Conservation (phyloP, 2,113 vertebrate species). For the Picathartes gymnocephalus region DNA sequence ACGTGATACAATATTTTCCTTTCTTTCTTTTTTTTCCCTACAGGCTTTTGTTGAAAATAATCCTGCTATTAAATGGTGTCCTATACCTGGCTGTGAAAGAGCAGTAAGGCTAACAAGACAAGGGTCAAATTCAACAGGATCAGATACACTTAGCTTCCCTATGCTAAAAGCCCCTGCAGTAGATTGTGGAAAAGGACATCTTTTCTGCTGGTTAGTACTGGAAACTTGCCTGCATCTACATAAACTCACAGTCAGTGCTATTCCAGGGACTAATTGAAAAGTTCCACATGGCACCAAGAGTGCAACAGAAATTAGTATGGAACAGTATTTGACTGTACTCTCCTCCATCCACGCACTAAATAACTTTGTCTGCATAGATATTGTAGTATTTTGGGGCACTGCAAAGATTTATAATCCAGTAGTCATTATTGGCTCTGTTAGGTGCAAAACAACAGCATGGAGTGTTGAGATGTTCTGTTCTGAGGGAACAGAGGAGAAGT, state of each 20-base stretch:
- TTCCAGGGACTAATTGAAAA: background rate
- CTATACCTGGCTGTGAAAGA: conserved; percentile 90
- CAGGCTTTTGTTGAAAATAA: conserved; percentile 99
- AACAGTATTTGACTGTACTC: background rate
- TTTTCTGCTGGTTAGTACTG: conserved; percentile 94
- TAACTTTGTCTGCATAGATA: background rate
- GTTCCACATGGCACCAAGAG: background rate
- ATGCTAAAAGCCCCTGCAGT: conserved; percentile 92
- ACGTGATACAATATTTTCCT: background rate
- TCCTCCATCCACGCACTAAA: background rate
- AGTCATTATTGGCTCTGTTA: background rate
- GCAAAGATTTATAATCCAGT: background rate
- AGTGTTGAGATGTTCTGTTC: background rate
- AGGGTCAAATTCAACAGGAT: conserved; percentile 80
- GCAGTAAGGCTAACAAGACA: conserved; percentile 90
- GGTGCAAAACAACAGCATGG: background rate
- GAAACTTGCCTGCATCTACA: background rate
- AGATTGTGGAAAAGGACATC: conserved; percentile 96
- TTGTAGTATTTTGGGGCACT: background rate
- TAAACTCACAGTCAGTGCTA: background rate
- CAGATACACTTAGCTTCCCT: conserved; percentile 87
- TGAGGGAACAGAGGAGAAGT: background rate
- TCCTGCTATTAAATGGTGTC: conserved; percentile 97
- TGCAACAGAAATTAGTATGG: background rate
- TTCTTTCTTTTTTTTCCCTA: background rate